Percentiles rank a stretch among this genome's conserved stretches.
These are phyloP conservation scores for Oscheius sp. DNA, from an alignment of 2,888 invertebrate genomes.

Conservation along the genomic window DNA sequence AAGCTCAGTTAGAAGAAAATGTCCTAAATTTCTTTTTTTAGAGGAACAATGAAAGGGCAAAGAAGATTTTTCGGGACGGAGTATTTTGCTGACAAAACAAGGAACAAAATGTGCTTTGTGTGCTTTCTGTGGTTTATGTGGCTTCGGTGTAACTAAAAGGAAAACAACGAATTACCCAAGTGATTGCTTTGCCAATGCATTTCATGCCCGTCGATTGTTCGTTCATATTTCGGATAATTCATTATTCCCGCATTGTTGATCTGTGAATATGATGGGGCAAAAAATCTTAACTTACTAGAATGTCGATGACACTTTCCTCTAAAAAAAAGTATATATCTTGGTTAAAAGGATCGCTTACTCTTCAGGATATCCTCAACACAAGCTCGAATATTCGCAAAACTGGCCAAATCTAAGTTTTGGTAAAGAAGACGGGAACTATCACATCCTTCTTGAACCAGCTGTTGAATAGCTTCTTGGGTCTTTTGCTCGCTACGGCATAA, in stretches of 20 bases:
- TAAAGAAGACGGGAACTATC: constrained; percentile 63
- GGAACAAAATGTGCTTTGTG: too few species aligned
- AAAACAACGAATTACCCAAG: constrained; percentile 84
- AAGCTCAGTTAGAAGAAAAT: constrained; percentile 77
- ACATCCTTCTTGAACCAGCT: constrained; percentile 55
- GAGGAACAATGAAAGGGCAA: too few species aligned
- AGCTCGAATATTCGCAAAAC: constrained; percentile 55
- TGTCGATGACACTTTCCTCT: constrained; percentile 56
- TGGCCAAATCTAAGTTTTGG: constrained; percentile 60
- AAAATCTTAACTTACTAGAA: constrained; percentile 69
- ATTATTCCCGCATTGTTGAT: constrained; percentile 83
- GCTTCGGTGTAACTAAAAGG: too few species aligned
- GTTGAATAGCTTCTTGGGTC: constrained; percentile 53
- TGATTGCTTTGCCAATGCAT: constrained; percentile 87
- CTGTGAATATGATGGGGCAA: too few species aligned
- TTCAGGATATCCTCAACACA: constrained; percentile 49
- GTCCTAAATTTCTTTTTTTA: too few species aligned
- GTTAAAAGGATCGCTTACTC: background rate
- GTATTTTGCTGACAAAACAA: too few species aligned
- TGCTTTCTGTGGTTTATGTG: too few species aligned
- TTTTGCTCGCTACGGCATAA: constrained; percentile 61
- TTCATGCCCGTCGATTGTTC: constrained; percentile 85
- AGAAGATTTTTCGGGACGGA: too few species aligned
- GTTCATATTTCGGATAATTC: constrained; percentile 79
- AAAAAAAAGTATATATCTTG: background rate